Evolutionary conservation across 2,888 invertebrate species (phyloP).

Genomic region (Blera fallax): DNA sequence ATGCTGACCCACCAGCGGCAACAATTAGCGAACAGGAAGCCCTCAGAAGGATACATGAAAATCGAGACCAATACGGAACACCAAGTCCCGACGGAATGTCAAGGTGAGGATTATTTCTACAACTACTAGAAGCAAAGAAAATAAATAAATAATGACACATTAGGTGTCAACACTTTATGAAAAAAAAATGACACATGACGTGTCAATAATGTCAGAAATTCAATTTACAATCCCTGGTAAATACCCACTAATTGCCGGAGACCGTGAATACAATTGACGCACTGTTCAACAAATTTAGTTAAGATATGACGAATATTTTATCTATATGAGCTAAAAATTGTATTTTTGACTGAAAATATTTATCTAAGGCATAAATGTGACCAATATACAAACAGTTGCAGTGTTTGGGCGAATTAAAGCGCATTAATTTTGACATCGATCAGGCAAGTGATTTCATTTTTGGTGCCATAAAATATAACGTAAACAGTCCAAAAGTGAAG

Average conservation of each 20-base stretch:
- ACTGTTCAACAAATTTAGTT: background rate
- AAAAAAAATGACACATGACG: background rate
- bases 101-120: constrained; percentile 79
- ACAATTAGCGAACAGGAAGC: constrained; percentile 81
- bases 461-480: background rate
- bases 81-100: constrained; percentile 82
- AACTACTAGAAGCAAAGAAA: too few relatives aligned
- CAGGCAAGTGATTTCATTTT: background rate
- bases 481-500: background rate
- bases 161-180: too few relatives aligned
- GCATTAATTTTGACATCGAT: background rate
- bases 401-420: background rate
- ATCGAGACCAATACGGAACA: constrained; percentile 79
- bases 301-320: background rate
- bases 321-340: background rate
- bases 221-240: background rate
- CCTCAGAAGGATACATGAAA: constrained; percentile 79
- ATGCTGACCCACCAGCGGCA: constrained; percentile 73
- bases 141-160: too few relatives aligned
- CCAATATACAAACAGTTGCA: background rate
- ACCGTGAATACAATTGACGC: background rate
- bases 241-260: background rate
- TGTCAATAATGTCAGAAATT: background rate
- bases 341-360: background rate
- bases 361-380: background rate